phyloP scores from a whole-genome alignment of 2,113 vertebrate genomes.

The Colaptes auratus region DNA sequence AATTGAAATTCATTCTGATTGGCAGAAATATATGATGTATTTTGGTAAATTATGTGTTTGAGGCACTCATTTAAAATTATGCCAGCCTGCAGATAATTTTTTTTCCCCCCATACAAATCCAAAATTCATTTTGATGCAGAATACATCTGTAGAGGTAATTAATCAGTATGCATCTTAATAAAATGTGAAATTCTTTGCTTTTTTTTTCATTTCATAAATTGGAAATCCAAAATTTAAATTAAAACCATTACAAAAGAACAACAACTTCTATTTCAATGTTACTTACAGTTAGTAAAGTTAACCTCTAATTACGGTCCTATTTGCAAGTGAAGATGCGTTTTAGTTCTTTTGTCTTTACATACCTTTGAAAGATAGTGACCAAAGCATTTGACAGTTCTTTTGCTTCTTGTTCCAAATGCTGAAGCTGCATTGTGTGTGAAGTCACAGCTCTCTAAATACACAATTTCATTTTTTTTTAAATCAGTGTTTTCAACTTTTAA shows the following conservation, averaged over 20 bases:
- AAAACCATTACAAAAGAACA: background rate
- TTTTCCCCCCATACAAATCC: background rate
- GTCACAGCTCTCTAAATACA: background rate
- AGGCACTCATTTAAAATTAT: background rate
- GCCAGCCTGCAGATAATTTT: background rate
- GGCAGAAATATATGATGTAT: background rate
- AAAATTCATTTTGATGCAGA: background rate
- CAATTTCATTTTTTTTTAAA: background rate
- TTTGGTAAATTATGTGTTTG: background rate
- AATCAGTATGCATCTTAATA: background rate
- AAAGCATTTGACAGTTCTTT: background rate
- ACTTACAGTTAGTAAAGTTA: background rate
- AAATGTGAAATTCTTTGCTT: background rate
- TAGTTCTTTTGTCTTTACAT: background rate
- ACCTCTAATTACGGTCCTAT: background rate
- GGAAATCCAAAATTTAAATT: background rate
- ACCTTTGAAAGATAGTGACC: background rate
- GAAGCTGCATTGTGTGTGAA: background rate
- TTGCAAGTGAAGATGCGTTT: background rate
- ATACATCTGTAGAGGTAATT: background rate
- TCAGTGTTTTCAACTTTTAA: accelerated
- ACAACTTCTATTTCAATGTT: background rate
- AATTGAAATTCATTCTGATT: background rate
- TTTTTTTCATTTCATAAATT: background rate
- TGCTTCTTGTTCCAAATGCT: background rate